Conservation (phyloP, 2,888 invertebrate genomes). For the Euclidia mi region DNA sequence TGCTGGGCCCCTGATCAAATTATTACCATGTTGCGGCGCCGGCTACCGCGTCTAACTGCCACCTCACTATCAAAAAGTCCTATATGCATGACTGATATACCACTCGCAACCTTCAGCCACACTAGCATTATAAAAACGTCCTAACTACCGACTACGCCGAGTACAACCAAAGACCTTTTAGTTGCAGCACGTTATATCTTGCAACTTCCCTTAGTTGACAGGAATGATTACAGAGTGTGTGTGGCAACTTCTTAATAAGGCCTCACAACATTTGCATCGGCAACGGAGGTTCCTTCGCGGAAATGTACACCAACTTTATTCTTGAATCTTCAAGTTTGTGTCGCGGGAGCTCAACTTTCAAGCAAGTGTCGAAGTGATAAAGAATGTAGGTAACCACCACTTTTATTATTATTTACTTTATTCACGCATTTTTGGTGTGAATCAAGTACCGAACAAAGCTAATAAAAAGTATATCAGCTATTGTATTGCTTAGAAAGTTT, state of each 20-base stretch:
- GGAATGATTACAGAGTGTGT: conserved; percentile 79
- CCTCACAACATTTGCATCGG: conserved; percentile 84
- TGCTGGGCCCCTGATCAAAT: conserved; percentile 85
- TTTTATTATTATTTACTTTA: conserved; percentile 49
- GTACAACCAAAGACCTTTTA: conserved; percentile 52
- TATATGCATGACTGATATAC: conserved; percentile 51
- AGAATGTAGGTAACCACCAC: conserved; percentile 42
- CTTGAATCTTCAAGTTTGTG: conserved; percentile 58
- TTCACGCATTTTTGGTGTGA: conserved; percentile 37
- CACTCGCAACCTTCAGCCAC: conserved; percentile 38
- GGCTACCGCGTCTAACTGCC: conserved; percentile 70
- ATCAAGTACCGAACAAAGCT: conserved; percentile 40
- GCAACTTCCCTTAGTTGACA: conserved; percentile 77
- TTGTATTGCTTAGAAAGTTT: conserved; percentile 45
- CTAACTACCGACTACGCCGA: too few species aligned
- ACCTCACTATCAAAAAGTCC: conserved; percentile 61
- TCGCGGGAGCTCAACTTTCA: conserved; percentile 35
- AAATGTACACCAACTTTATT: conserved; percentile 75
- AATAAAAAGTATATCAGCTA: conserved; percentile 45
- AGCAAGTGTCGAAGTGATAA: conserved; percentile 46
- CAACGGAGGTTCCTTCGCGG: conserved; percentile 63
- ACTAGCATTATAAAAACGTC: conserved; percentile 54
- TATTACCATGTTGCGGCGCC: conserved; percentile 85
- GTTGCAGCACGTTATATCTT: conserved; percentile 37
- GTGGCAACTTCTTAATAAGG: conserved; percentile 85